A percentile compares a stretch with the other conserved stretches of the same genome.
phyloP scores from a whole-genome alignment of 2,113 vertebrate genomes.

The Megalops atlanticus region DNA sequence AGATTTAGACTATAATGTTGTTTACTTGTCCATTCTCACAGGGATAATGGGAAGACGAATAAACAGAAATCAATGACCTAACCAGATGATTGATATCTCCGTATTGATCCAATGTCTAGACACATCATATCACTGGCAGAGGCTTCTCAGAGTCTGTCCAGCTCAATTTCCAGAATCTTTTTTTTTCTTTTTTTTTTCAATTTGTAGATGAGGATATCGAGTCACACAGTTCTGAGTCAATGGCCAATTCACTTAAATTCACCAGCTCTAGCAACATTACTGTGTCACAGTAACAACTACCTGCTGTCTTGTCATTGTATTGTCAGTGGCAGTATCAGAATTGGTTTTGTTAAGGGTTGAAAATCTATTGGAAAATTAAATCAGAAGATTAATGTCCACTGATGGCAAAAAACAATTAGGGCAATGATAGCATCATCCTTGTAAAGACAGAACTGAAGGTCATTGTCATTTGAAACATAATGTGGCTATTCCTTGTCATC shows the following conservation, averaged over 20 bases:
- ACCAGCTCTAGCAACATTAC: background rate
- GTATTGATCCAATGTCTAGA: slow-evolving; percentile 13
- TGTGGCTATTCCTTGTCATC: background rate
- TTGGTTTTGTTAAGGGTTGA: background rate
- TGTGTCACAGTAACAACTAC: background rate
- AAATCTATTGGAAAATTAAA: background rate
- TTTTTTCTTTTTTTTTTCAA: background rate
- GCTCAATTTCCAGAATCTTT: background rate
- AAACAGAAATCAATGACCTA: slow-evolving; percentile 11
- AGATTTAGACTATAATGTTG: slow-evolving; percentile 8
- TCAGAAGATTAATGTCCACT: background rate
- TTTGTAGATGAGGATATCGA: slow-evolving; percentile 7
- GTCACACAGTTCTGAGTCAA: background rate
- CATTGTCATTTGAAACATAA: background rate
- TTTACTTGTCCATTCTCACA: slow-evolving; percentile 11
- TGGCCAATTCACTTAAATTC: background rate
- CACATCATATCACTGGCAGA: background rate
- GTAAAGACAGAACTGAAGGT: background rate
- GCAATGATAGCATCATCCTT: background rate
- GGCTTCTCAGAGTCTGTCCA: background rate
- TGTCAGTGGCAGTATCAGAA: background rate
- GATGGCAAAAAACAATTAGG: background rate
- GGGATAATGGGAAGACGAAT: slow-evolving; percentile 10
- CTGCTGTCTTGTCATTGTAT: background rate
- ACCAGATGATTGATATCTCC: slow-evolving; percentile 13